Conservation (phyloP, 2,797 vertebrate genomes). For the Jordanella pulchra region DNA sequence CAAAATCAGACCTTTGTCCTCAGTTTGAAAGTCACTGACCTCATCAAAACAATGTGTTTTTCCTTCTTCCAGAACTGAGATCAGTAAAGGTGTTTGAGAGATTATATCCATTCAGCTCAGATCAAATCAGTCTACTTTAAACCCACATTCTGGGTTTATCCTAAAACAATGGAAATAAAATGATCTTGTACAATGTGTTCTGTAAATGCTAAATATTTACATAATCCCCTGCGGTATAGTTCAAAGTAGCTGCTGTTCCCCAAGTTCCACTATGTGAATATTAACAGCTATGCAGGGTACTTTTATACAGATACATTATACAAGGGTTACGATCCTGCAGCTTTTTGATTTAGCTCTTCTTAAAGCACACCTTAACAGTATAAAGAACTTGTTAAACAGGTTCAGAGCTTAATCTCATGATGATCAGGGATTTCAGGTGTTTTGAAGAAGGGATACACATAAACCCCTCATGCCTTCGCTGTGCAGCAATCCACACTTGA, state of each 20-base stretch:
- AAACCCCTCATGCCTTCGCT: too few species aligned
- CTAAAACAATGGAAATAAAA: background rate
- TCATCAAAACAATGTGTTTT: constrained; percentile 3
- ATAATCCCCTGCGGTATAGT: background rate
- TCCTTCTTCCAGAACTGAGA: background rate
- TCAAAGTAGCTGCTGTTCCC: background rate
- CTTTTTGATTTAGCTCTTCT: too few species aligned
- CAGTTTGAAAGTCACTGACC: constrained; percentile 6
- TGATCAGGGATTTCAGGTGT: too few species aligned
- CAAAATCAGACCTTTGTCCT: constrained; percentile 15
- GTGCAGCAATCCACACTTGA: too few species aligned
- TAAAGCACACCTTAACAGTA: too few species aligned
- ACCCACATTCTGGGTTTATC: background rate
- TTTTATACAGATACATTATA: background rate
- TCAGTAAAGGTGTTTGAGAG: fast-evolving
- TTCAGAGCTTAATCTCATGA: too few species aligned
- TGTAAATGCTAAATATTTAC: background rate
- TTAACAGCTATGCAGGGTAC: background rate
- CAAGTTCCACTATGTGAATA: background rate
- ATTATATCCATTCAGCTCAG: too few species aligned
- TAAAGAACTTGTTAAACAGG: too few species aligned
- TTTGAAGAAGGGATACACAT: too few species aligned
- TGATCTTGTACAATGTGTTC: background rate
- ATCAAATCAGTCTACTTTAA: background rate
- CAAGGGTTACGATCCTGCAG: background rate